Conservation (phyloP, 2,113 vertebrate genomes). For the Arothron firmamentum region DNA sequence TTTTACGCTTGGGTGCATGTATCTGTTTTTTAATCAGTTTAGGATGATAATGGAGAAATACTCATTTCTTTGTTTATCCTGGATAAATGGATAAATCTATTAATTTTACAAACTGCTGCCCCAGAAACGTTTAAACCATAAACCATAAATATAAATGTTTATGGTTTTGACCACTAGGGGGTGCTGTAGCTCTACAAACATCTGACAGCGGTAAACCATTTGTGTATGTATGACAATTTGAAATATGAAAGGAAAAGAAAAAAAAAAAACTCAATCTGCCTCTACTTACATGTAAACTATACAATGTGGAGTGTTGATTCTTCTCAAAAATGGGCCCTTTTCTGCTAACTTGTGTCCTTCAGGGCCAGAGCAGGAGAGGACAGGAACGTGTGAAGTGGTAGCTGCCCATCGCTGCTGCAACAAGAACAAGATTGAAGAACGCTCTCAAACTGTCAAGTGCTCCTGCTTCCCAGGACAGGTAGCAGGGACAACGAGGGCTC, state of each 20-base stretch:
- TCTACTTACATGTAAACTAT: constrained; percentile 5
- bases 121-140: not conserved
- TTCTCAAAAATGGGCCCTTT: not conserved
- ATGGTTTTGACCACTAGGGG: constrained; percentile 51
- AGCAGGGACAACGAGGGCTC: constrained; percentile 86
- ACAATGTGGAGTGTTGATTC: not conserved
- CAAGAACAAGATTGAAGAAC: constrained; percentile 92
- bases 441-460: constrained; percentile 93
- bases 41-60: not conserved
- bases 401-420: constrained; percentile 94
- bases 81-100: no score
- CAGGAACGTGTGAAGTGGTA: constrained; percentile 90
- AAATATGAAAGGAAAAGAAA: no score
- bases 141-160: no score
- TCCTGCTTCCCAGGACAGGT: constrained; percentile 94
- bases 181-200: constrained; percentile 48
- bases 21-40: not conserved
- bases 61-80: not conserved
- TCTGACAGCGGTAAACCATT: not conserved
- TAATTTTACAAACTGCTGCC: no score
- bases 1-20: no score
- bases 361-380: constrained; percentile 65
- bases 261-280: not conserved
- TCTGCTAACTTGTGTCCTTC: constrained; percentile 17
- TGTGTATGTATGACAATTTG: not conserved